These are phyloP conservation scores for Thera obeliscata DNA, from an alignment of 2,888 invertebrate species.

Conservation along the genomic window DNA sequence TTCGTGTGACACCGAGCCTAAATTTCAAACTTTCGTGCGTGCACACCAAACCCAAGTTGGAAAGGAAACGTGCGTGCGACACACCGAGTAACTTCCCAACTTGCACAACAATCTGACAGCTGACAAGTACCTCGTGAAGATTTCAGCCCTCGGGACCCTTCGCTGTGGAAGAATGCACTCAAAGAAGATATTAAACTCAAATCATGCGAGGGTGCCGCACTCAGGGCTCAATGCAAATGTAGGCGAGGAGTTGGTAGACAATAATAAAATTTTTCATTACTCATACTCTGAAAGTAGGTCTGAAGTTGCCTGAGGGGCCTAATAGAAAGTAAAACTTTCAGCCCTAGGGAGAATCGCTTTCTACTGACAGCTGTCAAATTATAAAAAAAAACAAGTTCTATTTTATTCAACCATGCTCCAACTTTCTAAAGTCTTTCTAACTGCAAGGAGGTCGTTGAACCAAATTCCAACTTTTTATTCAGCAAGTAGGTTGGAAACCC, in stretches of 20 bases:
- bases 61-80: constrained; percentile 19
- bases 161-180: constrained; percentile 76
- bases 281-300: too few relatives aligned
- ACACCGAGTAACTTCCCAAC: constrained; percentile 17
- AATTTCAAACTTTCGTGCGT: constrained; percentile 8
- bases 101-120: constrained; percentile 35
- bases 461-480: too few relatives aligned
- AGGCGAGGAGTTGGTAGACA: constrained; percentile 41
- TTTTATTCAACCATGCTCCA: too few relatives aligned
- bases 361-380: too few relatives aligned
- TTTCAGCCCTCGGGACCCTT: constrained; percentile 50
- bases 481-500: too few relatives aligned
- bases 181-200: constrained; percentile 80
- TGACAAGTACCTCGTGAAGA: constrained; percentile 36
- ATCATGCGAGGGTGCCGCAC: constrained; percentile 63
- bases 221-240: constrained; percentile 48
- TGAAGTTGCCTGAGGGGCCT: too few relatives aligned
- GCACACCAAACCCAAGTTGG: constrained; percentile 16
- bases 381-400: too few relatives aligned
- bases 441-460: too few relatives aligned
- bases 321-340: too few relatives aligned
- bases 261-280: too few relatives aligned
- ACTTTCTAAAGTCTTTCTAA: too few relatives aligned
- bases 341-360: too few relatives aligned
- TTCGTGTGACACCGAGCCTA: constrained; percentile 2